Base-by-base conservation (phyloP, 2,888 invertebrate species). In the Stenchaetothrips biformis region DNA sequence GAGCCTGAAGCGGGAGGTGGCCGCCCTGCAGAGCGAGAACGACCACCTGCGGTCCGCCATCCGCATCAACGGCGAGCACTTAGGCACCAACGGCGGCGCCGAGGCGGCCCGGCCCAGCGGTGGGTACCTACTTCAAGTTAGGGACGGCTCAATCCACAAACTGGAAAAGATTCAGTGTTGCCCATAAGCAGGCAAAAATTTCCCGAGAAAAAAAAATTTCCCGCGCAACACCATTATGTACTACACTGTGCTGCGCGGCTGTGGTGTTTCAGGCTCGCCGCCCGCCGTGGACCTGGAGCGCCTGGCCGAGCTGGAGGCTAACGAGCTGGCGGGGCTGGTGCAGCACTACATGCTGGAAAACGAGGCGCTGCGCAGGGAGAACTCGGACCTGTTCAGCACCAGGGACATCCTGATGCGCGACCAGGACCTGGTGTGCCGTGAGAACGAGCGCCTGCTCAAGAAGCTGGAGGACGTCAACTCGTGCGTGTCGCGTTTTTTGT, bases 381-480 rank as follows among this genome's bases (percentile, higher is more conserved):
- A 97, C 87, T 90, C 92, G 1, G 96, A 97, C 83, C 88, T 97
- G 80, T 96, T 92, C 87, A 90, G 90, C 59, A 91, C 94, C 0
- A 88, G 95, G 79, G 96, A 97, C 85, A 90, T 93, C 83, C 89
- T 96, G 82, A 89, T 95, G 83, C 88, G 96, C 16, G 97, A 98
- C 86, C 97, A 97, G 86, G 97, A 97, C 86, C 87, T 95, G 62
- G 92, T 97, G 48, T 95, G 95, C 85, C 89, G 95, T 80, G 97
- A 98, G 87, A 98, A 98, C 85, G 97, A 98, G 86, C 88, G 95
- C 80, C 89, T 98, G 81, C 87, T 95, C 80, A 94, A 93, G 86
- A 95, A 96, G 87, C 87, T 97, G 80, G 96, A 97, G 86, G 95
- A 95, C 87, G 94, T 95, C 81, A 95, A 94, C 87, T 91, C 92